These are phyloP conservation scores for Sebastes matsubarae DNA, from an alignment of 2,797 vertebrate genomes.

Conservation along the genomic window DNA sequence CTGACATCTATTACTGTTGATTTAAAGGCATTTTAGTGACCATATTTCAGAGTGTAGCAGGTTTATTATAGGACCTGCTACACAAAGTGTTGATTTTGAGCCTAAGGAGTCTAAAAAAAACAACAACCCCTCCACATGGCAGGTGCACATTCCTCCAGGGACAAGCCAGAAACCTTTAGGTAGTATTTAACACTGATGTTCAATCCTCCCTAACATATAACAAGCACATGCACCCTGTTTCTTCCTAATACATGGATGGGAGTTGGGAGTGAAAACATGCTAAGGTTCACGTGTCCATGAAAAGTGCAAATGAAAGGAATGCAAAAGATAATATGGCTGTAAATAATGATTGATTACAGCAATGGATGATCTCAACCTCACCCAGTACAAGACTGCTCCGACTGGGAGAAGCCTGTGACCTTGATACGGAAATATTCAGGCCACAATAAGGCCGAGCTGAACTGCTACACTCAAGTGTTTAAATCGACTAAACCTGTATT, in stretches of 20 bases:
- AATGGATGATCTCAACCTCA: conserved; percentile 7
- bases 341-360: conserved; percentile 52
- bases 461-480: not conserved
- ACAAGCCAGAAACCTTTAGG: conserved; percentile 62
- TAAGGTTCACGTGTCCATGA: conserved; percentile 27
- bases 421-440: conserved; percentile 28
- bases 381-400: not conserved
- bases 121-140: conserved; percentile 39
- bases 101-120: conserved; percentile 23
- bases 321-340: conserved; percentile 46
- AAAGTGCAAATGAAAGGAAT: conserved; percentile 61
- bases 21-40: conserved; percentile 3
- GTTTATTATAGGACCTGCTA: conserved; percentile 11
- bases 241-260: conserved; percentile 57
- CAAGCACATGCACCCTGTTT: conserved; percentile 52
- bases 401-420: conserved; percentile 1
- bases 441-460: not conserved
- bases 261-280: conserved; percentile 66
- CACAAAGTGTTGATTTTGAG: conserved; percentile 48
- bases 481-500: not conserved
- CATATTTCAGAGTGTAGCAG: not conserved
- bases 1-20: not conserved
- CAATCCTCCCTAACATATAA: conserved; percentile 61
- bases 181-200: conserved; percentile 68
- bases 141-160: conserved; percentile 77